Conservation (phyloP, 2,113 vertebrate species). For the Benitochromis conjunctus region DNA sequence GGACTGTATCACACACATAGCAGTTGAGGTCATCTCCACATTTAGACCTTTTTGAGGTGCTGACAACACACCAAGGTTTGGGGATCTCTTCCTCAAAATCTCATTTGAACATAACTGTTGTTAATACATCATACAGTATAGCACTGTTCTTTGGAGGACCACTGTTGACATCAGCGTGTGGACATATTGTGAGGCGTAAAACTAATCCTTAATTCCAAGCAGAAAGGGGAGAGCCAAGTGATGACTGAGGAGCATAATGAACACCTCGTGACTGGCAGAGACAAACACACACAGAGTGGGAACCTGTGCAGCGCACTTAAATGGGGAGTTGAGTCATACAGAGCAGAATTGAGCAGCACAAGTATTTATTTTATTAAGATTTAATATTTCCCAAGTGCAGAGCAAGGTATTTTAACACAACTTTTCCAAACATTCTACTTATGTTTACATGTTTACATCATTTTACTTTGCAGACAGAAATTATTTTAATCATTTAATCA, state of each 20-base stretch:
- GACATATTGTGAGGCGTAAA: not conserved
- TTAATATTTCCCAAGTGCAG: not conserved
- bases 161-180: not conserved
- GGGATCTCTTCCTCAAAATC: not conserved
- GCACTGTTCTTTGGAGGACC: not conserved
- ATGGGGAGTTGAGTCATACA: not conserved
- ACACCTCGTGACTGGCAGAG: not conserved
- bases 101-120: not conserved
- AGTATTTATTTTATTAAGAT: not conserved
- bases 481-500: too few species aligned
- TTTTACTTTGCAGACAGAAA: too few species aligned
- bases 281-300: not conserved
- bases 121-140: not conserved
- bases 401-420: too few species aligned
- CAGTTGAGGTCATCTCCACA: conserved; percentile 29
- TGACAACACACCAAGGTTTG: not conserved
- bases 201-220: conserved; percentile 5
- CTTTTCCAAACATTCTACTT: too few species aligned
- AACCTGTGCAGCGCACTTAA: not conserved
- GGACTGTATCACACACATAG: not conserved
- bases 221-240: not conserved
- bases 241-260: conserved; percentile 11
- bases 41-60: not conserved
- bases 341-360: not conserved
- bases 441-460: too few species aligned